These are phyloP conservation scores for Melanotaenia nigrans DNA, from an alignment of 2,797 vertebrate genomes.

Conservation along the genomic window DNA sequence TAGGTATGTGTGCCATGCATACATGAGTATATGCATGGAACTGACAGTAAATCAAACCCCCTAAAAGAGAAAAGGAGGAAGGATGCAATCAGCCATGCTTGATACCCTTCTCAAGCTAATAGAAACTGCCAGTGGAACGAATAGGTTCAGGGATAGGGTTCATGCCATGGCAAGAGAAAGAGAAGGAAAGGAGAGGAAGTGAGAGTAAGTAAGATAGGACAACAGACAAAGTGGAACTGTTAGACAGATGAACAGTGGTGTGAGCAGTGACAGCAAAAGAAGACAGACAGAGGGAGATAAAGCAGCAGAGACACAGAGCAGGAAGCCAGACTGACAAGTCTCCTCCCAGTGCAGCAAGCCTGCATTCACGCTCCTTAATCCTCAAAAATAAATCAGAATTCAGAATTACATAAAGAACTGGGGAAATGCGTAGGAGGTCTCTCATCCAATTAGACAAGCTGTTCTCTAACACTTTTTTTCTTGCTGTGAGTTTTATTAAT, in stretches of 20 bases:
- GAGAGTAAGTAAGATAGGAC: conserved; percentile 53
- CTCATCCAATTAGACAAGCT: conserved; percentile 74
- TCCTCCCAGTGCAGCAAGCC: conserved; percentile 60
- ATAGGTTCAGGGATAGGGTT: conserved; percentile 67
- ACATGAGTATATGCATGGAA: conserved; percentile 30
- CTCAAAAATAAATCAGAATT: conserved; percentile 67
- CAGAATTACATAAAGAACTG: conserved; percentile 71
- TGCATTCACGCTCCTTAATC: conserved; percentile 62
- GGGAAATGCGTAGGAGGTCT: conserved; percentile 67
- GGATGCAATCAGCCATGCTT: conserved; percentile 70
- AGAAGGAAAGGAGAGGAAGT: conserved; percentile 27
- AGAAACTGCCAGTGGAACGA: conserved; percentile 80
- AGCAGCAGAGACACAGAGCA: conserved; percentile 53
- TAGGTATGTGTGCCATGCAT: conserved; percentile 27
- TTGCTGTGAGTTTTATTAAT: conserved; percentile 64
- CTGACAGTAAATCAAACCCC: conserved; percentile 63
- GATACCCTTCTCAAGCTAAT: conserved; percentile 77
- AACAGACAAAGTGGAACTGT: conserved; percentile 47
- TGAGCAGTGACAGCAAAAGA: conserved; percentile 56
- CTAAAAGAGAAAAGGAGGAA: conserved; percentile 57
- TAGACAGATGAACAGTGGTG: conserved; percentile 60
- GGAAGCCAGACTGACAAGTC: conserved; percentile 57
- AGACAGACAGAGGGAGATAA: conserved; percentile 61
- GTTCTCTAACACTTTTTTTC: conserved; percentile 31
- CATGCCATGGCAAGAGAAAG: conserved; percentile 41